These are phyloP conservation scores for Alces alces DNA, from an alignment of 2,113 vertebrate species.

Conservation along the genomic window DNA sequence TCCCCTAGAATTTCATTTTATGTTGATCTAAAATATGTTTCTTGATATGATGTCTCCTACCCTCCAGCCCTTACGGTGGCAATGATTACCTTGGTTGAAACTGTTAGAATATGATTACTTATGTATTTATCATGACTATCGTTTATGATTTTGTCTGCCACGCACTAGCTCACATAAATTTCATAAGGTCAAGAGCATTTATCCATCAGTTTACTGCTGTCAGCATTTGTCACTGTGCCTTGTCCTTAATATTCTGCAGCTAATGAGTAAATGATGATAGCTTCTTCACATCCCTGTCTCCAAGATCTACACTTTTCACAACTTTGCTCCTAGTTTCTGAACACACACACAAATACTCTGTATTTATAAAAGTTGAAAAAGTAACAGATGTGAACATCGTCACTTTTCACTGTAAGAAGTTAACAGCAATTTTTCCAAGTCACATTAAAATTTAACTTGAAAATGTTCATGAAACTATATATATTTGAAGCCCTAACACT, in stretches of 20 bases:
- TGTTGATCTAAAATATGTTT: neutral
- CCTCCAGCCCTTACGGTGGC: neutral
- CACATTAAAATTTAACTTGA: slow-evolving; percentile 7
- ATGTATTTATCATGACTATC: neutral
- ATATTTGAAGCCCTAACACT: neutral
- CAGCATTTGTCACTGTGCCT: neutral
- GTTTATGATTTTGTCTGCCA: neutral
- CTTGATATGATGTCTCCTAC: neutral
- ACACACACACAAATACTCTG: neutral
- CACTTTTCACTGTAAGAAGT: neutral
- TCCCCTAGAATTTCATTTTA: neutral
- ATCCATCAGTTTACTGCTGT: neutral
- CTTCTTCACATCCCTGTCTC: neutral
- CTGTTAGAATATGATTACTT: neutral
- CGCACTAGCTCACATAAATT: neutral
- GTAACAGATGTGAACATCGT: neutral
- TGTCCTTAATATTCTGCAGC: neutral
- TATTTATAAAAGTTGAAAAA: neutral
- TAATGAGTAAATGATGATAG: neutral
- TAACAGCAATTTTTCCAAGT: neutral
- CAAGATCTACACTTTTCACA: neutral
- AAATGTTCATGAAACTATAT: neutral
- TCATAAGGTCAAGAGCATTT: neutral
- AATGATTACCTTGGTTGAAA: neutral
- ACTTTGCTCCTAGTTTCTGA: neutral